phyloP scores from a whole-genome alignment of 2,113 vertebrate species.

The Hippoglossus stenolepis region DNA sequence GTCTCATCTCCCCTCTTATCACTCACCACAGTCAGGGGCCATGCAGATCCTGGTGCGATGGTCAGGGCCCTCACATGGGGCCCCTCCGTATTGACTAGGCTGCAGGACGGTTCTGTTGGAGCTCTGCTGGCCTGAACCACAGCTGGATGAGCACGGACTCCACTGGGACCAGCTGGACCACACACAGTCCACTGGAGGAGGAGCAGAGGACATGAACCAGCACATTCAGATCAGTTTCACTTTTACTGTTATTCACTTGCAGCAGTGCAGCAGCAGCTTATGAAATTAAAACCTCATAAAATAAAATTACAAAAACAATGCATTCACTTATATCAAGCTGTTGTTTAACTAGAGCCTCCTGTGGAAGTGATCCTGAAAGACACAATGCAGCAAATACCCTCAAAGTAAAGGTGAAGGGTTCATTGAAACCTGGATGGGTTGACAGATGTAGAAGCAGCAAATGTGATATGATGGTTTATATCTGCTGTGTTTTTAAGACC shows the following conservation, averaged over 20 bases:
- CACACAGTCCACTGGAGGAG: conserved; percentile 78
- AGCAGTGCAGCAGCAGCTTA: no score
- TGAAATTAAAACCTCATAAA: background rate
- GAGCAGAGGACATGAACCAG: background rate
- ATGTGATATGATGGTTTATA: no score
- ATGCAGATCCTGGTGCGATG: conserved; percentile 50
- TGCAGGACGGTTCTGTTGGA: conserved; percentile 69
- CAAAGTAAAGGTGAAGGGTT: no score
- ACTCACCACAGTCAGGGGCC: conserved; percentile 79
- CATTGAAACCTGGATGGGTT: no score
- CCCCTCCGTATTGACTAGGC: conserved; percentile 71
- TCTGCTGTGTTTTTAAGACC: no score
- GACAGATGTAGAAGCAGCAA: no score
- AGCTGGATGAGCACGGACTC: conserved; percentile 82
- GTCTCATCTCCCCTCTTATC: fast-evolving
- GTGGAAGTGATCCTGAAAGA: no score
- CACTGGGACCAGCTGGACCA: conserved; percentile 85
- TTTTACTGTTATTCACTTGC: no score
- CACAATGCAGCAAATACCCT: no score
- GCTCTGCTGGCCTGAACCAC: conserved; percentile 75
- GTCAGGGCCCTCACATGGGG: conserved; percentile 69
- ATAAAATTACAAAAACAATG: background rate
- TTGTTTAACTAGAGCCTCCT: no score
- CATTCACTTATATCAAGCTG: background rate
- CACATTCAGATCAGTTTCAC: background rate